Conservation (phyloP, 2,113 vertebrate species). For the Bubo scandiacus region DNA sequence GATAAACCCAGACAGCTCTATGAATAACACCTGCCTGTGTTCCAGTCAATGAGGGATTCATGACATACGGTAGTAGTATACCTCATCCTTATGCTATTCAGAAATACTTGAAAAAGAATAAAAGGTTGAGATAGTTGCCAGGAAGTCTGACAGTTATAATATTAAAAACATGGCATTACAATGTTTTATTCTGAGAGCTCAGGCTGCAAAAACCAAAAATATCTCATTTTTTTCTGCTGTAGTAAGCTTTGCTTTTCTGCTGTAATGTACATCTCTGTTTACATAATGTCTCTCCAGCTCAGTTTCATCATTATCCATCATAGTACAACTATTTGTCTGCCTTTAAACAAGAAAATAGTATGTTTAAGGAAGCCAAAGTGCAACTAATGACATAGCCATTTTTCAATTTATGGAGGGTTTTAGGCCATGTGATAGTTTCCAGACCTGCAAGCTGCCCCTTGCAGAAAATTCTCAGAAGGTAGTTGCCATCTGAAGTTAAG, state of each 20-base stretch:
- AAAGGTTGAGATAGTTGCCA: conserved; percentile 13
- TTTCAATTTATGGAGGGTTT: conserved; percentile 29
- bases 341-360: conserved; percentile 8
- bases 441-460: not conserved
- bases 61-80: conserved; percentile 10
- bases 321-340: not conserved
- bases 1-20: conserved; percentile 20
- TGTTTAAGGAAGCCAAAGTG: not conserved
- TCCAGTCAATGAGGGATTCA: not conserved
- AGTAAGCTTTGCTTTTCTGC: not conserved
- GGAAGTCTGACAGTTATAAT: not conserved
- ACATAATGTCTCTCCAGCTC: not conserved
- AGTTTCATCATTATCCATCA: conserved; percentile 5
- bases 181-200: not conserved
- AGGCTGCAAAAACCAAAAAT: conserved; percentile 2
- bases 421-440: conserved; percentile 44
- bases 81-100: not conserved
- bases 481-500: not conserved
- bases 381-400: conserved; percentile 9
- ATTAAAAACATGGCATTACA: conserved; percentile 29
- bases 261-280: not conserved
- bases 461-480: not conserved
- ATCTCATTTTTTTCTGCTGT: not conserved
- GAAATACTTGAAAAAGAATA: conserved; percentile 42
- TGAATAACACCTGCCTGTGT: conserved; percentile 15